phyloP scores from a whole-genome alignment of 2,888 invertebrate genomes.

The Nomada fabriciana region DNA sequence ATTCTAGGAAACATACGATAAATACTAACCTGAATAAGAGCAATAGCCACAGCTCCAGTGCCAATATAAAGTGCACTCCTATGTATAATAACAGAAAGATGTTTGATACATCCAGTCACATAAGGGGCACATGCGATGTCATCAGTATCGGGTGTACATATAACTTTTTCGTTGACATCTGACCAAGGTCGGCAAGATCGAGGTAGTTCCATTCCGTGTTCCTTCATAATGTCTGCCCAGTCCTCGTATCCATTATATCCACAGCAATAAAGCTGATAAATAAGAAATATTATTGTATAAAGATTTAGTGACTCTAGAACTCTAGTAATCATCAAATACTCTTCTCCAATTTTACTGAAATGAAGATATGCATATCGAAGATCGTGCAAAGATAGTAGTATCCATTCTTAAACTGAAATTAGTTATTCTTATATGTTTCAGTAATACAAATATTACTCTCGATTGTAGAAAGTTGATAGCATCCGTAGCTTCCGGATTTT shows the following conservation, averaged over 20 bases:
- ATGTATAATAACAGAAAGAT: conserved; percentile 87
- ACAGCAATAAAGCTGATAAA: conserved; percentile 83
- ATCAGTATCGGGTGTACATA: conserved; percentile 63
- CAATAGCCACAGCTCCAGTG: conserved; percentile 92
- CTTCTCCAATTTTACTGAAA: no score
- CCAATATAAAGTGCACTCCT: conserved; percentile 90
- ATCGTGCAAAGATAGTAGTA: background rate
- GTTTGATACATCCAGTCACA: conserved; percentile 87
- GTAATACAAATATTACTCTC: conserved; percentile 83
- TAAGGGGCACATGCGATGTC: conserved; percentile 67
- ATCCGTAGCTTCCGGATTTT: conserved; percentile 80
- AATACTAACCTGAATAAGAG: conserved; percentile 89
- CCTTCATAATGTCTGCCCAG: conserved; percentile 87
- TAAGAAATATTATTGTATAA: background rate
- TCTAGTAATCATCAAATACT: no score
- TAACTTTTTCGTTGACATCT: conserved; percentile 1
- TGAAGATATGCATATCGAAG: no score
- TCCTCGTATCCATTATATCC: conserved; percentile 80
- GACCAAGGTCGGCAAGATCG: conserved; percentile 87
- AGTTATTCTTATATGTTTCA: background rate
- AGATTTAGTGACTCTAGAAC: background rate
- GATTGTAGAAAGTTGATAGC: conserved; percentile 87
- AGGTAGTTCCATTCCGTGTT: conserved; percentile 82
- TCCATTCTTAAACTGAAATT: background rate
- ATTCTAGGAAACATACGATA: background rate